Evolutionary conservation across 2,888 invertebrate genomes (phyloP).

Genomic region (Sarcophaga variegata): DNA sequence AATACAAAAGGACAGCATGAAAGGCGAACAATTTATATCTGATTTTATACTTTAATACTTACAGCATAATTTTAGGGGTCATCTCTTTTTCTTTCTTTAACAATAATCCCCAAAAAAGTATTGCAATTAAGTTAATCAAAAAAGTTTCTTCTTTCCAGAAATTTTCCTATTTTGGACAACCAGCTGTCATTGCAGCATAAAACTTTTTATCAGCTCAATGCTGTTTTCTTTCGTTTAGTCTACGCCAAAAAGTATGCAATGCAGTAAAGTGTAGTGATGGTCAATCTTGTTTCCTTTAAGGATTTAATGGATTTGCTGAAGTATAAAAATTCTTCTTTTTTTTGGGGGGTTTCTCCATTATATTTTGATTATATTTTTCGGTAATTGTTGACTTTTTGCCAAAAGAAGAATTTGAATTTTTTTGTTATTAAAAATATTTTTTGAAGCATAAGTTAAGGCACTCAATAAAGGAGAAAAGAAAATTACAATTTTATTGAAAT

Average conservation of each 20-base stretch:
- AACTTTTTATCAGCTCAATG: conserved; percentile 1
- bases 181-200: conserved; percentile 68
- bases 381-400: not conserved
- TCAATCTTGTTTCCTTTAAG: conserved; percentile 23
- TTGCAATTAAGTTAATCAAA: conserved; percentile 74
- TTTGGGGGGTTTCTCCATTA: not conserved
- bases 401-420: not conserved
- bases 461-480: not conserved
- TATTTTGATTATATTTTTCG: not conserved
- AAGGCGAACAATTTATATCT: not conserved
- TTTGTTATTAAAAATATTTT: not conserved
- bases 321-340: no score
- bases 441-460: conserved; percentile 1
- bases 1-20: not conserved
- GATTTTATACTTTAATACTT: not conserved
- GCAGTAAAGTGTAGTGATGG: conserved; percentile 58
- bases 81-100: not conserved
- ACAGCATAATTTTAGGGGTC: conserved; percentile 49
- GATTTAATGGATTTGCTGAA: no score
- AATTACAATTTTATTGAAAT: not conserved
- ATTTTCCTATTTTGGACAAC: conserved; percentile 51
- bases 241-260: conserved; percentile 67
- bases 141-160: conserved; percentile 66
- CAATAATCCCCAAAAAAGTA: conserved; percentile 30
- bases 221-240: conserved; percentile 13